Evolutionary conservation across 1,140 invertebrate genomes (phyloP).

Genomic region (Caenorhabditis briggsae): DNA sequence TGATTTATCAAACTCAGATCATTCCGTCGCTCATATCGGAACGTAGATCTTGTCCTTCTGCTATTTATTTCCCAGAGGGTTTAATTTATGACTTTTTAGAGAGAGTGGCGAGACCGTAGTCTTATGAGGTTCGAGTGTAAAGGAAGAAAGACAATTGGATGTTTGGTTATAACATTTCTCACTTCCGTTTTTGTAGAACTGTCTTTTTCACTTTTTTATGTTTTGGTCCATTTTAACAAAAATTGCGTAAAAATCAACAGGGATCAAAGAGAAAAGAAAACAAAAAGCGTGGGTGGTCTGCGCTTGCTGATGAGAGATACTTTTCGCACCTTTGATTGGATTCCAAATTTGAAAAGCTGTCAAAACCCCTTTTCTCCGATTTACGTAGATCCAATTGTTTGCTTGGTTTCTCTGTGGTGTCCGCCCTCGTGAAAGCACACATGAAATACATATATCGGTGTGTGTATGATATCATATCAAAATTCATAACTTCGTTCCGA

Average conservation of each 20-base stretch:
- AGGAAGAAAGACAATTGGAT: background rate
- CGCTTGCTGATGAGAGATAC: background rate
- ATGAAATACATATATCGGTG: background rate
- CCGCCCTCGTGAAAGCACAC: slow-evolving; percentile 49
- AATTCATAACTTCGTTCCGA: slow-evolving; percentile 23
- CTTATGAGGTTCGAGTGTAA: background rate
- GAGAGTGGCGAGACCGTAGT: background rate
- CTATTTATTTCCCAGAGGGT: background rate
- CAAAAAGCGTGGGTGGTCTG: slow-evolving; percentile 49
- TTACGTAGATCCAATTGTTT: slow-evolving; percentile 38
- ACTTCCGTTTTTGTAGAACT: background rate
- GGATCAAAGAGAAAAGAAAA: background rate
- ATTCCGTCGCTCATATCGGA: background rate
- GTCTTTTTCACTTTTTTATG: background rate
- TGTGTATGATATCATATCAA: slow-evolving; percentile 41
- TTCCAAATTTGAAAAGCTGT: slow-evolving; percentile 51
- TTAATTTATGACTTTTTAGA: slow-evolving; percentile 44
- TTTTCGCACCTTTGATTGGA: slow-evolving; percentile 30
- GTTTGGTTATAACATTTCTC: background rate
- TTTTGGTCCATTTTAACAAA: background rate
- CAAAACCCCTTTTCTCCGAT: background rate
- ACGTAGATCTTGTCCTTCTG: slow-evolving; percentile 29
- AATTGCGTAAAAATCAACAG: background rate
- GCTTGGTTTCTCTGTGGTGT: slow-evolving; percentile 12
- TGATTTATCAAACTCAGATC: slow-evolving; percentile 51